These are phyloP conservation scores for Dipodomys merriami DNA, from an alignment of 2,113 vertebrate species.

Conservation along the genomic window DNA sequence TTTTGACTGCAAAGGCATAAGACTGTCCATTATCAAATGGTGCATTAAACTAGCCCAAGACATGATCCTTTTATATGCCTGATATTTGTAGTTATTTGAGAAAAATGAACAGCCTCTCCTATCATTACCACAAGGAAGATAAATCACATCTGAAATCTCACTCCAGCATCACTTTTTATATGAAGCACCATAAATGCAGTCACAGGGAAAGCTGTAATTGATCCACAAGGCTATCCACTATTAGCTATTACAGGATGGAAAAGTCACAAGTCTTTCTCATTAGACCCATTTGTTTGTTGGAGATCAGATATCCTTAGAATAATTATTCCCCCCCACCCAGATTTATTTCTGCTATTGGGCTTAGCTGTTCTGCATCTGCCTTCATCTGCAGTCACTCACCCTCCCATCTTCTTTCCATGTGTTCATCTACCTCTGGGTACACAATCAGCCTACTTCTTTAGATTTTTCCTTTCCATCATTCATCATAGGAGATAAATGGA, in stretches of 20 bases:
- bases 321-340: background rate
- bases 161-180: conserved; percentile 32
- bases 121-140: background rate
- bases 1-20: conserved; percentile 4
- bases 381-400: background rate
- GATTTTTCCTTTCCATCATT: background rate
- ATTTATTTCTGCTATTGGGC: background rate
- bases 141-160: conserved; percentile 61
- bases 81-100: background rate
- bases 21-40: background rate
- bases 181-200: conserved; percentile 45
- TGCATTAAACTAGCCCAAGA: background rate
- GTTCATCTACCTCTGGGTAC: background rate
- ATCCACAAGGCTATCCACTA: conserved; percentile 36
- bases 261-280: conserved; percentile 49
- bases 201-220: conserved; percentile 37
- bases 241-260: conserved; percentile 32
- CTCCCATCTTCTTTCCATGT: background rate
- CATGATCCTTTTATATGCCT: background rate
- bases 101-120: conserved; percentile 4
- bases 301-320: conserved; percentile 22
- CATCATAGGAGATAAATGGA: background rate
- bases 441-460: background rate
- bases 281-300: conserved; percentile 1
- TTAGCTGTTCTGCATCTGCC: background rate